A percentile compares a stretch with the other conserved stretches of the same genome.
phyloP scores from a whole-genome alignment of 2,888 invertebrate genomes.

The Orthosia gothica region DNA sequence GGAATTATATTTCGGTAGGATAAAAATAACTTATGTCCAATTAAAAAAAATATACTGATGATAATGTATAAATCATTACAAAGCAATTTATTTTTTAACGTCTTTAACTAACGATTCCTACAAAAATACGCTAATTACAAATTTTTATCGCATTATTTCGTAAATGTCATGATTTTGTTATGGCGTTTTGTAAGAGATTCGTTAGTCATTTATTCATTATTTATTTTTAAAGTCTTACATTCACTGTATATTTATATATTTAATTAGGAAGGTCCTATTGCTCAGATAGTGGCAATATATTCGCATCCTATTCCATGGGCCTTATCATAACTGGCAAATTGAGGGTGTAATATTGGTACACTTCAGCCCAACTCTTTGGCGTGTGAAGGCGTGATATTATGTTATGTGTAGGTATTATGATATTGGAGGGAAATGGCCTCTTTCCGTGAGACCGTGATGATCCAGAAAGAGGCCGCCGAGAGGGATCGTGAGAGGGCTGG shows the following conservation, averaged over 20 bases:
- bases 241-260: neutral
- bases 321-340: too few relatives aligned
- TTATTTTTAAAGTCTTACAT: neutral
- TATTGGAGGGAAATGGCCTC: too few relatives aligned
- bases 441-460: too few relatives aligned
- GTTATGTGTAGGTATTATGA: too few relatives aligned
- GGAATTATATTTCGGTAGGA: neutral
- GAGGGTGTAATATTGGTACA: too few relatives aligned
- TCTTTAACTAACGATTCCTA: slow-evolving; percentile 45
- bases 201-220: neutral
- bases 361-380: too few relatives aligned
- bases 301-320: too few relatives aligned
- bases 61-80: slow-evolving; percentile 8
- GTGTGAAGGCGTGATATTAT: too few relatives aligned
- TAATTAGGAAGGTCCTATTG: neutral
- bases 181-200: slow-evolving; percentile 21
- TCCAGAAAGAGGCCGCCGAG: too few relatives aligned
- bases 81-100: slow-evolving; percentile 25
- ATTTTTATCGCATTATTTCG: slow-evolving; percentile 45
- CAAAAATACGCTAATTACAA: slow-evolving; percentile 32
- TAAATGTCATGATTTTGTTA: slow-evolving; percentile 47
- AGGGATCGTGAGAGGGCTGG: too few relatives aligned
- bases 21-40: slow-evolving; percentile 1
- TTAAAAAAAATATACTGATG: neutral
- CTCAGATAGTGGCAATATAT: too few relatives aligned